These are phyloP conservation scores for Lymantria dispar DNA, from an alignment of 2,888 invertebrate genomes.

Conservation along the genomic window DNA sequence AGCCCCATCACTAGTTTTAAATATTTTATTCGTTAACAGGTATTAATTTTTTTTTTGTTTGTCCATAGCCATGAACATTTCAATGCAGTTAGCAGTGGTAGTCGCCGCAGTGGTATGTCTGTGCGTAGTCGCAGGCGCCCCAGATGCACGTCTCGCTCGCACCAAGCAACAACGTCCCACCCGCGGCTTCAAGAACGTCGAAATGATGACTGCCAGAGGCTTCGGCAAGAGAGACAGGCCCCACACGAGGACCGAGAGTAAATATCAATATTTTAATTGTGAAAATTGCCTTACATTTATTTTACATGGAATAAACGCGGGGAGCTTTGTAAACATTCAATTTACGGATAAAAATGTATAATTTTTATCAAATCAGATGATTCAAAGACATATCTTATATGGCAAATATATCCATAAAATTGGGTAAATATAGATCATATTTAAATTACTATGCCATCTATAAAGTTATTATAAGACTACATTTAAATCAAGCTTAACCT, in stretches of 20 bases:
- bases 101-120: slow-evolving; percentile 63
- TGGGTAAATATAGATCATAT: no score
- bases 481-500: no score
- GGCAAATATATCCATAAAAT: no score
- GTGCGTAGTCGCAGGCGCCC: slow-evolving; percentile 61
- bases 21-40: no score
- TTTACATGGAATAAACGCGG: no score
- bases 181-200: slow-evolving; percentile 85
- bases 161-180: slow-evolving; percentile 81
- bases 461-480: no score
- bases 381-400: no score
- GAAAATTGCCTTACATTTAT: neutral
- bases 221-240: slow-evolving; percentile 84
- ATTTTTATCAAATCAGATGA: no score
- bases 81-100: slow-evolving; percentile 62
- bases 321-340: no score
- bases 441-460: no score
- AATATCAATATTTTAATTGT: slow-evolving; percentile 33
- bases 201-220: slow-evolving; percentile 85
- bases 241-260: slow-evolving; percentile 65
- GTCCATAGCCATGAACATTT: slow-evolving; percentile 66
- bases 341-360: no score
- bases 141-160: slow-evolving; percentile 58
- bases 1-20: no score
- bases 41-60: slow-evolving; percentile 6